Evolutionary conservation across 2,113 vertebrate genomes (phyloP).

Genomic region (Phaethon lepturus): DNA sequence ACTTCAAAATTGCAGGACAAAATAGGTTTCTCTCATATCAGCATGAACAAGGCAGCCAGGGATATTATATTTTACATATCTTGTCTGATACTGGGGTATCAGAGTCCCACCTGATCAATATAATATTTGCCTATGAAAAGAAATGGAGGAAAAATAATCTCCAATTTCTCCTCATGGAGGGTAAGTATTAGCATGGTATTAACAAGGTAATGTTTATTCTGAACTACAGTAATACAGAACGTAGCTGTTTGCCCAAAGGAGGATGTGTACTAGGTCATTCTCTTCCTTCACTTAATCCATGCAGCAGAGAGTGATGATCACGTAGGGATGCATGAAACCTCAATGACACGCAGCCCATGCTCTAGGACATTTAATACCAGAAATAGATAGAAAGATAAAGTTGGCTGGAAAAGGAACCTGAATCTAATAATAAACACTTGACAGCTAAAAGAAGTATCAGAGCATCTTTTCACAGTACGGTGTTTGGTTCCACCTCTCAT

Average conservation of each 20-base stretch:
- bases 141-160: not conserved
- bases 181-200: not conserved
- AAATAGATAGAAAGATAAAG: not conserved
- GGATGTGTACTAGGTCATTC: not conserved
- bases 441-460: not conserved
- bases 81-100: not conserved
- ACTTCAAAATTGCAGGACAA: not conserved
- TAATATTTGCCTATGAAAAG: not conserved
- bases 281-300: accelerated
- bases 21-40: not conserved
- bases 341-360: not conserved
- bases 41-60: not conserved
- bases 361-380: not conserved
- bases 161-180: not conserved
- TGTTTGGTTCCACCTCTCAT: not conserved
- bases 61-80: not conserved
- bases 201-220: not conserved
- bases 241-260: not conserved
- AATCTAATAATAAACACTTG: not conserved
- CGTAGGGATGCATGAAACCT: accelerated
- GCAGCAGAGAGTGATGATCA: not conserved
- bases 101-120: not conserved
- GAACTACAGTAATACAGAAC: not conserved
- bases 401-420: not conserved
- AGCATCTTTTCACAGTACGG: not conserved